Base-by-base conservation (phyloP, 2,797 vertebrate genomes). In the Catostomus latipinnis region DNA sequence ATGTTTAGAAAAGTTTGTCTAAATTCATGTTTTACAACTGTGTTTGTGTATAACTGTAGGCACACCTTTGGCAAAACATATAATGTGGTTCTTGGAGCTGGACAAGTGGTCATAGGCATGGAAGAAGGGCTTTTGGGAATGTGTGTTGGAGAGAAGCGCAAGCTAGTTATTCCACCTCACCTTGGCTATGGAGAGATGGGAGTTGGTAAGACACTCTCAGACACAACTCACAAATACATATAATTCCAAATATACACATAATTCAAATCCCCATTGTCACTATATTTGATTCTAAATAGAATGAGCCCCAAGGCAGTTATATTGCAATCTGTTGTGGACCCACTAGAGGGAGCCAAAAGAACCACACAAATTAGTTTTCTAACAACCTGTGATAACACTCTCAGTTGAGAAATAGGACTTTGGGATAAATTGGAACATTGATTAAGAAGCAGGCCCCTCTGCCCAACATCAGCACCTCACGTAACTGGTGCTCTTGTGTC, bases 161-260 rank as follows among this genome's bases (percentile, higher is more conserved):
- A 90, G 0, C 87, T 97, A 0, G 52, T 98, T 80, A 95, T 99
- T 62, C 98, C 98, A 0, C 97, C 97, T 80, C 97, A 99, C 71
- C 92, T 99, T 13, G 98, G 95, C 66, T 99, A 99, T 0, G 97
- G 98, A 79, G 97, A 99, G 88, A 93, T 94, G 49, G 98, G 98
- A 76, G 96, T 99, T 71, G 94, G 98, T 99, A 82, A 96, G 97
- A 93, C 10, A 11, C 13, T 57, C 5, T 8, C 63, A 74, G 11
- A 10, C 14, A 58, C 22, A 74, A 48, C 53, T 13, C 14, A 58
- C 22, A 74, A 48, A 62, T 8, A 58, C 57, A 54, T 34, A 34
- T 34, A 34, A 34, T 34, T 34, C 34, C 2, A 34, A 34, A 34
- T 34, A 34, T 34, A 34, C 4, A 34, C 34, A 34, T 34, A 34